Evolutionary conservation across 1,140 invertebrate genomes (phyloP).

Genomic region (Macrobrachium nipponense): DNA sequence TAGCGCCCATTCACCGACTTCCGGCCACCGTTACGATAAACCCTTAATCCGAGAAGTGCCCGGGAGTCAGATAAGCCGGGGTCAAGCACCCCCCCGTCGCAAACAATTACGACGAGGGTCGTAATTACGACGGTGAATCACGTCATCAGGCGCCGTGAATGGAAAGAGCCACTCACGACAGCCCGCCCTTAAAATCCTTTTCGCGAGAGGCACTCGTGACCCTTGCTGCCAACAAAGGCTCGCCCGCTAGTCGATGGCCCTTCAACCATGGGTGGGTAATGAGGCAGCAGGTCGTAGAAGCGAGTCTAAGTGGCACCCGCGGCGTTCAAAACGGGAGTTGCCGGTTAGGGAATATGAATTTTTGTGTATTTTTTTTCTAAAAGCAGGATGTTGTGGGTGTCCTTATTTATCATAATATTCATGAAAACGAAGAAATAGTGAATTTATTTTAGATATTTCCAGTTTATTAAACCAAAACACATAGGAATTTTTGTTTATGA

Average conservation of each 20-base stretch:
- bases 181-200: constrained; percentile 33
- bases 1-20: not conserved
- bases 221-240: constrained; percentile 43
- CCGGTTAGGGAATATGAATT: constrained; percentile 6
- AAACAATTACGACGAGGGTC: not conserved
- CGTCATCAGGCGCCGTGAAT: constrained; percentile 18
- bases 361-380: too few relatives aligned
- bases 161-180: constrained; percentile 24
- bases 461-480: not conserved
- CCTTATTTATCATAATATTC: too few relatives aligned
- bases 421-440: not conserved
- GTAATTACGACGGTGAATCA: constrained; percentile 37
- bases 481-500: not conserved
- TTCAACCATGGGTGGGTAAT: constrained; percentile 43
- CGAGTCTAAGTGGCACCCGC: constrained; percentile 29
- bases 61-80: not conserved
- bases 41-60: not conserved
- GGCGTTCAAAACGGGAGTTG: constrained; percentile 19
- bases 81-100: not conserved
- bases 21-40: not conserved
- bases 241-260: constrained; percentile 36
- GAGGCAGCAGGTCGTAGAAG: constrained; percentile 19
- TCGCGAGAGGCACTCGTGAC: constrained; percentile 23
- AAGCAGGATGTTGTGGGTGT: not conserved
- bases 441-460: not conserved